phyloP scores from a whole-genome alignment of 2,888 invertebrate genomes.

The Heliconius ethilla region DNA sequence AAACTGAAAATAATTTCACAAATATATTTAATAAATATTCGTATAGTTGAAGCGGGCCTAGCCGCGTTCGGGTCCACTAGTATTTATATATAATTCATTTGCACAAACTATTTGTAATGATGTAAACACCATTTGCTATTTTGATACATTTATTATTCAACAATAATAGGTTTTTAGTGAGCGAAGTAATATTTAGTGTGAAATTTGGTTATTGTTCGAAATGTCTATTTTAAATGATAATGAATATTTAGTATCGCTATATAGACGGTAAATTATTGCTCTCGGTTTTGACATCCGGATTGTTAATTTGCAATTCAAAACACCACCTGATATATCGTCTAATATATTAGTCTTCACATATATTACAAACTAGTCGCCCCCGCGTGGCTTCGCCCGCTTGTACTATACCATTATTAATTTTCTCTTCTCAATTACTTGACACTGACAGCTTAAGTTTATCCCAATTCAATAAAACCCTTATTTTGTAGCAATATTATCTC shows the following conservation, averaged over 20 bases:
- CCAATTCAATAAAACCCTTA: not conserved
- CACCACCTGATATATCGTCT: conserved; percentile 45
- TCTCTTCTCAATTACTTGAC: not conserved
- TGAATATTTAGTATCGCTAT: conserved; percentile 48
- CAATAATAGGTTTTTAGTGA: conserved; percentile 35
- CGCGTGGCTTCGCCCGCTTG: not conserved
- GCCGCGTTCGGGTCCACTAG: no score
- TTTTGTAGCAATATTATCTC: not conserved
- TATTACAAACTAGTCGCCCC: not conserved
- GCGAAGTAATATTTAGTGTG: conserved; percentile 28
- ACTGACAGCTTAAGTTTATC: not conserved
- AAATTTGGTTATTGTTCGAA: conserved; percentile 41
- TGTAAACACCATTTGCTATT: conserved; percentile 18
- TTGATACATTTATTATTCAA: conserved; percentile 34
- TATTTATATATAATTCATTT: conserved; percentile 14
- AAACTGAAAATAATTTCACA: no score
- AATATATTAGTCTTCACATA: conserved; percentile 38
- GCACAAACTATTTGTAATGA: not conserved
- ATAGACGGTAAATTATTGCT: conserved; percentile 49
- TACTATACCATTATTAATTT: not conserved
- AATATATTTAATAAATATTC: no score
- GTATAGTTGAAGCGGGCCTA: no score
- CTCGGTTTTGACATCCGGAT: conserved; percentile 48
- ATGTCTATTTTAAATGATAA: conserved; percentile 43
- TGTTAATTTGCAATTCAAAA: conserved; percentile 49